Evolutionary conservation across 1,140 invertebrate species (phyloP), one percentile per base, ranked within the genome.

Genomic region (Phocides pigmalion): DNA sequence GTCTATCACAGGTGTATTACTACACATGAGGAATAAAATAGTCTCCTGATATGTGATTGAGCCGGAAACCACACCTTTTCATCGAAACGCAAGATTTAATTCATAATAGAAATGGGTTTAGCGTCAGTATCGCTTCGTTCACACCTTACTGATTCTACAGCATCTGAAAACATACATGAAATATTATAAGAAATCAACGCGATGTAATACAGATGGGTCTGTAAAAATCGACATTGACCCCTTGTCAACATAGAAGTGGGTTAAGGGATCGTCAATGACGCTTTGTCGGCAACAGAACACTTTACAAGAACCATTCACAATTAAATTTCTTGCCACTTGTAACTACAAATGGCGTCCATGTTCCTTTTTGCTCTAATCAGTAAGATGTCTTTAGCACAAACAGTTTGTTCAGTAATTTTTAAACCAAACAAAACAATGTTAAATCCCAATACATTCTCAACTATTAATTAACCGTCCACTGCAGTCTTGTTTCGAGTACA

Each of bases 201-300:
- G 37, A 39, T 19, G 39, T n/a, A 25, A 56, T 58, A 56, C 1
- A 22, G 51, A 35, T 42, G 15, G 15, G 16, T 12, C 28, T 54
- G 28, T 25, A 16, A 25, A 22, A 56, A 64, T 56, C 51, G 51
- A 20, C 42, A 47, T 64, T 56, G 62, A 64, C 51, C 62, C 14
- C 17, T 17, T 54, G 25, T 39, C 51, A 54, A 41, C n/a, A 15
- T 32, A 12, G 49, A 63, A 53, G 49, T 53, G 47, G 62, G 49
- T 63, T 63, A 63, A 32, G 46, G 59, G 46, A 62, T 44, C 44
- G 42, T 47, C 42, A 17, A 50, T 16, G 22, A 32, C 16, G 17
- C 22, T 14, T 49, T 22, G 39, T 35, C 37, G 16, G n/a, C 61
- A 17, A 51, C 47, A 42, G 15, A 17, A 14, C 14, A 8, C 22